Evolutionary conservation across 2,113 vertebrate genomes (phyloP).

Genomic region (Lepisosteus osseus): DNA sequence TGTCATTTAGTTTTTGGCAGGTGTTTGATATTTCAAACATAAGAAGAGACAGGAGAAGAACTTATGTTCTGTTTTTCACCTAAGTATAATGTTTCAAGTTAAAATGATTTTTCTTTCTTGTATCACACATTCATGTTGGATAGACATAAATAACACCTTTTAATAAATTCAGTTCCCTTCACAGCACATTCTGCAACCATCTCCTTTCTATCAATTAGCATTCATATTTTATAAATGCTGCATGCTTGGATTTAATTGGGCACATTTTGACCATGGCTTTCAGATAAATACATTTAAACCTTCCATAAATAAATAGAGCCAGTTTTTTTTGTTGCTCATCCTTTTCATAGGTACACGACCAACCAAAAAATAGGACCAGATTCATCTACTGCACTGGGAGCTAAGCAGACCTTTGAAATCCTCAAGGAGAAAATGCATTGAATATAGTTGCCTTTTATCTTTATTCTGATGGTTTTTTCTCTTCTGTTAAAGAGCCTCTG

Average conservation of each 20-base stretch:
- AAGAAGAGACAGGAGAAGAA: neutral
- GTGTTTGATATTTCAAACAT: neutral
- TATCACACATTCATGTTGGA: slow-evolving; percentile 13
- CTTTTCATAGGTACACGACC: slow-evolving; percentile 21
- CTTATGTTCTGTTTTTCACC: slow-evolving; percentile 20
- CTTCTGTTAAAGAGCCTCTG: slow-evolving; percentile 27
- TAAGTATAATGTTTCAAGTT: slow-evolving; percentile 20
- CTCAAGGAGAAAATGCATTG: slow-evolving; percentile 21
- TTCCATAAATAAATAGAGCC: too few relatives aligned
- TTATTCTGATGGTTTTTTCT: slow-evolving; percentile 35
- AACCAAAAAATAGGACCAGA: too few relatives aligned
- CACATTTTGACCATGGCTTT: slow-evolving; percentile 1
- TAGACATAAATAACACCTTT: slow-evolving; percentile 27
- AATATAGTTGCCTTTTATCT: slow-evolving; percentile 50
- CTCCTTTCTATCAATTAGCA: slow-evolving; percentile 19
- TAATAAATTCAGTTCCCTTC: slow-evolving; percentile 19
- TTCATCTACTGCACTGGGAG: too few relatives aligned
- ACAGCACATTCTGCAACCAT: neutral
- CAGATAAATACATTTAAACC: too few relatives aligned
- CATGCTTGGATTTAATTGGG: neutral
- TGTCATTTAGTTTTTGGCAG: neutral
- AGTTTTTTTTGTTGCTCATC: slow-evolving; percentile 18
- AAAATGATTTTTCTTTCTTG: neutral
- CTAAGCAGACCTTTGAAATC: slow-evolving; percentile 7
- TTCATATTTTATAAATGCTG: slow-evolving; percentile 35